phyloP scores from a whole-genome alignment of 2,888 invertebrate species.

The Eilema depressum region DNA sequence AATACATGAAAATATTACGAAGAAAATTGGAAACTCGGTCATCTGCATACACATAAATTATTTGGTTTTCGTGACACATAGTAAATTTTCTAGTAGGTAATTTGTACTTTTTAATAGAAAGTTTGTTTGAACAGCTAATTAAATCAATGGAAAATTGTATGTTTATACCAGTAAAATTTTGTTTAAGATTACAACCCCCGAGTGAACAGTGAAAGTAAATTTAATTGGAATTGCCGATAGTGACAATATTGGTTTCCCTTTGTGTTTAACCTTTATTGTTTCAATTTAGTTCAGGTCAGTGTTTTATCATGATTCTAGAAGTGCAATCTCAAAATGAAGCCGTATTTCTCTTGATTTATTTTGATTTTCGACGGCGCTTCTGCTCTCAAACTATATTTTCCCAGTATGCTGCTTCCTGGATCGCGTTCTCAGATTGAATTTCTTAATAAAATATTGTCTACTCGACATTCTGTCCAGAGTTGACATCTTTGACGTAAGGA shows the following conservation, averaged over 20 bases:
- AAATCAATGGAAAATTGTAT: constrained; percentile 44
- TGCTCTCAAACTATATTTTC: too few species aligned
- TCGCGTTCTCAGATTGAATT: too few species aligned
- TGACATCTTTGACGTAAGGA: background rate
- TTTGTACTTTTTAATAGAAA: constrained; percentile 40
- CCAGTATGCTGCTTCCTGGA: too few species aligned
- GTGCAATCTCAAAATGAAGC: background rate
- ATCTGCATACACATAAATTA: constrained; percentile 1
- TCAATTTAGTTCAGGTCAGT: constrained; percentile 39
- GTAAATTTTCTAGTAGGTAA: constrained; percentile 33
- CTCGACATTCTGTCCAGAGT: background rate
- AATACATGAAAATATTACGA: background rate
- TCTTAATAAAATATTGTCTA: background rate
- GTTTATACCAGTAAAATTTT: constrained; percentile 51
- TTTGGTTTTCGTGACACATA: constrained; percentile 19
- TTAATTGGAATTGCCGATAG: constrained; percentile 56
- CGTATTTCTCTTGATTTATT: too few species aligned
- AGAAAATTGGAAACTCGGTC: background rate
- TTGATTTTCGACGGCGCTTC: too few species aligned
- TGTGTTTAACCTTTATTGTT: constrained; percentile 37
- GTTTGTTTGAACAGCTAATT: constrained; percentile 40
- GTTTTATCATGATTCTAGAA: constrained; percentile 24
- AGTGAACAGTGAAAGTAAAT: constrained; percentile 64
- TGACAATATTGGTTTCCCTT: constrained; percentile 59
- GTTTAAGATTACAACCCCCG: constrained; percentile 56